phyloP scores from a whole-genome alignment of 2,888 invertebrate genomes.

The Abscondita cerata region DNA sequence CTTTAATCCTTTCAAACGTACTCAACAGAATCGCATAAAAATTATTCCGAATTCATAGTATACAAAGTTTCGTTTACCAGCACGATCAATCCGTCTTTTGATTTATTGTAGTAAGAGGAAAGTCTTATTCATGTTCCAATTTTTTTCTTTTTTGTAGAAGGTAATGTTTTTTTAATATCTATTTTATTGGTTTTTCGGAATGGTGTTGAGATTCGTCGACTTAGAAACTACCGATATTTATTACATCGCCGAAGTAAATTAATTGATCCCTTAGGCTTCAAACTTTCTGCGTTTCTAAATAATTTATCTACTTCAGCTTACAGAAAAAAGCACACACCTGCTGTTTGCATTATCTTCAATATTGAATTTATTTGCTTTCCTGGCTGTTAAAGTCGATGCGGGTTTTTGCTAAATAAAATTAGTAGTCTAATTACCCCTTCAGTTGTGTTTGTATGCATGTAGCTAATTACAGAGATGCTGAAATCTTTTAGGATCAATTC shows the following conservation, averaged over 20 bases:
- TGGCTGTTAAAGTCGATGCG: conserved; percentile 13
- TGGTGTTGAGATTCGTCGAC: no score
- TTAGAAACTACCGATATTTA: conserved; percentile 23
- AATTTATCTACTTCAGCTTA: conserved; percentile 23
- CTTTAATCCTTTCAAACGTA: no score
- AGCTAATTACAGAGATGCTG: conserved; percentile 17
- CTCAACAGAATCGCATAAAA: no score
- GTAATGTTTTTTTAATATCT: no score
- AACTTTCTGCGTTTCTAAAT: conserved; percentile 26
- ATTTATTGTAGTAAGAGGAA: conserved; percentile 44
- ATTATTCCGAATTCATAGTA: conserved; percentile 28
- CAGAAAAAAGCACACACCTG: no score
- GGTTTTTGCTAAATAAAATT: no score
- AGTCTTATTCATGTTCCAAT: conserved; percentile 23
- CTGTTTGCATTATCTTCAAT: background rate
- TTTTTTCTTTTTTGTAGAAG: conserved; percentile 17
- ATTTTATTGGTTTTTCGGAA: conserved; percentile 1
- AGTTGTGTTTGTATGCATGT: background rate
- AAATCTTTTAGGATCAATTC: conserved; percentile 33
- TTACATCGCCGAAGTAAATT: conserved; percentile 26
- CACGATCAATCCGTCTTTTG: conserved; percentile 49
- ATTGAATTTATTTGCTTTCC: conserved; percentile 20
- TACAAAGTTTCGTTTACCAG: conserved; percentile 49
- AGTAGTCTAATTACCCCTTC: background rate
- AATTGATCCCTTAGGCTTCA: conserved; percentile 27